Percentiles rank a stretch among this genome's conserved stretches.
Evolutionary conservation across 1,140 invertebrate species (phyloP).

Genomic region (Drosophila triauraria): DNA sequence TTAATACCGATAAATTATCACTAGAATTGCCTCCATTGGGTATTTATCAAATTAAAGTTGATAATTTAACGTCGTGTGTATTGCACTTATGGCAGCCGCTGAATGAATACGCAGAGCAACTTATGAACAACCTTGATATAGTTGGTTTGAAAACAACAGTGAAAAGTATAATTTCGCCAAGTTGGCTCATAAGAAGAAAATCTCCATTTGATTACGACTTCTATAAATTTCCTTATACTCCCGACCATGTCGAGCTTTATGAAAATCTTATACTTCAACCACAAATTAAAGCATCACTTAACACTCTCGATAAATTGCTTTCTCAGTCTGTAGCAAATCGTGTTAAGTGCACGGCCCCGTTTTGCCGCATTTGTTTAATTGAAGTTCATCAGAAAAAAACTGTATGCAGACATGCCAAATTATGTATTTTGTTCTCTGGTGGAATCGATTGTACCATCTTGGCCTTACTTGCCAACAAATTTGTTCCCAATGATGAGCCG

Average conservation of each 20-base stretch:
- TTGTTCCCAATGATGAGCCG: conserved; percentile 88
- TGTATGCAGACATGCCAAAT: conserved; percentile 89
- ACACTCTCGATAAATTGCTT: conserved; percentile 87
- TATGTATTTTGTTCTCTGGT: conserved; percentile 97
- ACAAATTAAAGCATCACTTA: conserved; percentile 81
- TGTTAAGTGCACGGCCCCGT: conserved; percentile 88
- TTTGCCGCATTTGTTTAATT: conserved; percentile 88
- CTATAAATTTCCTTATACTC: conserved; percentile 56
- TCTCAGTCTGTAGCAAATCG: conserved; percentile 88
- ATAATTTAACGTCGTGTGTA: conserved; percentile 25
- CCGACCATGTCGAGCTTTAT: conserved; percentile 22
- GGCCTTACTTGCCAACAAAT: conserved; percentile 91
- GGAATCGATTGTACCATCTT: conserved; percentile 97
- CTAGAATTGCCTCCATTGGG: conserved; percentile 89
- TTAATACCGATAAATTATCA: conserved; percentile 58
- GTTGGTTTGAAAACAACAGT: conserved; percentile 42
- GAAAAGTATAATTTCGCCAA: conserved; percentile 21
- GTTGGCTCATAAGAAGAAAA: conserved; percentile 36
- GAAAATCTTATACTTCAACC: conserved; percentile 19
- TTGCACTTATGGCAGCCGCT: conserved; percentile 63
- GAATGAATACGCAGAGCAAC: conserved; percentile 19
- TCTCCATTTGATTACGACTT: conserved; percentile 64
- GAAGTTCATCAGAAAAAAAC: not conserved
- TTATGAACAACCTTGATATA: conserved; percentile 40
- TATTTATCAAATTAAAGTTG: conserved; percentile 58